Evolutionary conservation across 1,140 invertebrate genomes (phyloP), one percentile per base, ranked within the genome.

Genomic region (Drosophila pandora): DNA sequence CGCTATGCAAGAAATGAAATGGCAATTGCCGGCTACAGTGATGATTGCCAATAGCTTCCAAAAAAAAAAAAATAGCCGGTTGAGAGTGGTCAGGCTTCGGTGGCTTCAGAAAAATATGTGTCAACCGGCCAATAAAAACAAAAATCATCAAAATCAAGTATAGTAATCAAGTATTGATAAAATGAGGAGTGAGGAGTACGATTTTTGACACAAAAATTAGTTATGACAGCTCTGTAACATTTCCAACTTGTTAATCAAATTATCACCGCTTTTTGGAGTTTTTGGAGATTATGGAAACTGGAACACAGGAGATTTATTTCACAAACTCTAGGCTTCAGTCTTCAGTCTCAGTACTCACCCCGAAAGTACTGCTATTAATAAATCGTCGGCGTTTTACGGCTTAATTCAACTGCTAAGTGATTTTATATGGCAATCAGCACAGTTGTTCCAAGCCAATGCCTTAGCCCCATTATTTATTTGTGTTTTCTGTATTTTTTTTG

Each of bases 21-120:
- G 68, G 34, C 10, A 10, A 37, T n/a, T 37, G 3, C 12, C 69
- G 62, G 80, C 34, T n/a, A 12, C 2, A 43, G 13, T 9, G 41
- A 21, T 9, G 41, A 21, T 87, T 85, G 77, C 73, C 82, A 84
- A 85, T 85, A 62, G 65, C 17, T 17, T 17, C 17, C 17, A 17
- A 17, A 17, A 17, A 17, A 17, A 17, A 17, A 17, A 17, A 30
- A 12, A 61, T 56, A 17, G 23, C 17, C 21, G 22, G 62, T 28
- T 28, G 62, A 74, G 49, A 55, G 34, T 13, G 50, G 65, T 69
- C 63, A 48, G 65, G 65, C 65, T 69, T 69, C 65, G 64, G 10
- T 69, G 65, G 43, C 7, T 68, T 43, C 10, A 9, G n/a, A 25
- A 67, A 30, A 65, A 54, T 69, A 12, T 69, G 63, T 69, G 65